A percentile compares a stretch with the other conserved stretches of the same genome.
Evolutionary conservation across 2,113 vertebrate species (phyloP).

Genomic region (Grus americana): DNA sequence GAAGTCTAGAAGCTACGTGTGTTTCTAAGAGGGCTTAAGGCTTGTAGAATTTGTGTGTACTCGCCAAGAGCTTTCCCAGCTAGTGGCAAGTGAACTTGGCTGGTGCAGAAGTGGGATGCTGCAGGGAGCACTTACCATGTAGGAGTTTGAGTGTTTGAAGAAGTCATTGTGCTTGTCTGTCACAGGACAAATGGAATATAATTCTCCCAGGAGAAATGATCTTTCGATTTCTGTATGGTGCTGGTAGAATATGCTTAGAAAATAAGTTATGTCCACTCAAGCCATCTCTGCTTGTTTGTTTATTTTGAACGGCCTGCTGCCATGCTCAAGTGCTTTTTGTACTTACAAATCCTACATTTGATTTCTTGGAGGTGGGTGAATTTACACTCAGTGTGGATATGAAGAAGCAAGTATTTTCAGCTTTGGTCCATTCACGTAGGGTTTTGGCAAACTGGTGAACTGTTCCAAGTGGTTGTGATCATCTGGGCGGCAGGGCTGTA

Average conservation of each 20-base stretch:
- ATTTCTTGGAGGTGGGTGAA: background rate
- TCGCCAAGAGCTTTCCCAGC: background rate
- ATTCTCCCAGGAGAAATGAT: background rate
- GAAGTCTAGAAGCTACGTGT: background rate
- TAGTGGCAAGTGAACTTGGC: background rate
- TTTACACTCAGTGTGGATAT: background rate
- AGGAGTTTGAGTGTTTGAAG: background rate
- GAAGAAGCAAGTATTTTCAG: background rate
- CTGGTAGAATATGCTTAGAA: background rate
- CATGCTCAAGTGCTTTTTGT: background rate
- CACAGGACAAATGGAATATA: background rate
- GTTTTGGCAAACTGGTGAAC: background rate
- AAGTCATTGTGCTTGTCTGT: background rate
- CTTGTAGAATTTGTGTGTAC: background rate
- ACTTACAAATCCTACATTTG: background rate
- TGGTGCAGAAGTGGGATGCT: background rate
- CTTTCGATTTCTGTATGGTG: background rate
- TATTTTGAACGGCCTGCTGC: background rate
- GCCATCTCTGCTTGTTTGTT: background rate
- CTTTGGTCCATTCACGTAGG: rapidly evolving
- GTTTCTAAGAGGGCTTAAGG: background rate
- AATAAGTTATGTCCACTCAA: background rate
- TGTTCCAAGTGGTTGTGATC: background rate
- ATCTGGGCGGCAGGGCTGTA: rapidly evolving
- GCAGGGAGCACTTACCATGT: background rate